A percentile compares a stretch with the other conserved stretches of the same genome.
These are phyloP conservation scores for Amphilophus citrinellus DNA, from an alignment of 2,113 vertebrate genomes.

Conservation along the genomic window DNA sequence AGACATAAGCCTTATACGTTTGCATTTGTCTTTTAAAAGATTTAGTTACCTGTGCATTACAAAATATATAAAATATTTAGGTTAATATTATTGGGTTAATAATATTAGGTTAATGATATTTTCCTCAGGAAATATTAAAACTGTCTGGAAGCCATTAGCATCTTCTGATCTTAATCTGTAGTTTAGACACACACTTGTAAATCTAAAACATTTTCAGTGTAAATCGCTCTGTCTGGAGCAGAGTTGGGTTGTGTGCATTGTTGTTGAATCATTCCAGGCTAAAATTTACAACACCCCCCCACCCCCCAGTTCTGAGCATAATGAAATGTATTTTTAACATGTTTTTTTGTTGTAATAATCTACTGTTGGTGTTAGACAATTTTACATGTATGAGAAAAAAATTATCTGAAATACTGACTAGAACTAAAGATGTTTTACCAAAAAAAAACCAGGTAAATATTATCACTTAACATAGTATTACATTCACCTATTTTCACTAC, in stretches of 20 bases:
- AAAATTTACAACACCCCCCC: background rate
- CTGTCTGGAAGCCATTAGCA: background rate
- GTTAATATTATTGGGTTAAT: background rate
- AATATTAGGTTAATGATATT: background rate
- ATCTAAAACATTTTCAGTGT: background rate
- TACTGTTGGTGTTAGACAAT: background rate
- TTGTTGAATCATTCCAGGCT: too few species aligned
- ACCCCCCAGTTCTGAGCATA: background rate
- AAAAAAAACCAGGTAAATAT: background rate
- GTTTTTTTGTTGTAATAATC: background rate
- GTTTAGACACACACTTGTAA: background rate
- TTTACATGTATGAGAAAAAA: background rate
- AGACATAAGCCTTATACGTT: too few species aligned
- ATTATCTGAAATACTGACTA: background rate
- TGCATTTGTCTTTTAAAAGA: background rate
- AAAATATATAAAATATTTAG: background rate
- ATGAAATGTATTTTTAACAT: background rate
- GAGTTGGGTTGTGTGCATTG: background rate
- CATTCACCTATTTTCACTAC: background rate
- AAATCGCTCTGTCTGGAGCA: background rate
- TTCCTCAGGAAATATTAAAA: conserved; percentile 1
- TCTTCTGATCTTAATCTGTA: background rate
- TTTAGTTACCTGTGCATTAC: background rate
- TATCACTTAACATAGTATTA: background rate
- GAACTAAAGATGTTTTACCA: background rate